Percentiles rank a stretch among this genome's conserved stretches.
phyloP scores from a whole-genome alignment of 2,113 vertebrate genomes.

The Dipodomys stephensi region DNA sequence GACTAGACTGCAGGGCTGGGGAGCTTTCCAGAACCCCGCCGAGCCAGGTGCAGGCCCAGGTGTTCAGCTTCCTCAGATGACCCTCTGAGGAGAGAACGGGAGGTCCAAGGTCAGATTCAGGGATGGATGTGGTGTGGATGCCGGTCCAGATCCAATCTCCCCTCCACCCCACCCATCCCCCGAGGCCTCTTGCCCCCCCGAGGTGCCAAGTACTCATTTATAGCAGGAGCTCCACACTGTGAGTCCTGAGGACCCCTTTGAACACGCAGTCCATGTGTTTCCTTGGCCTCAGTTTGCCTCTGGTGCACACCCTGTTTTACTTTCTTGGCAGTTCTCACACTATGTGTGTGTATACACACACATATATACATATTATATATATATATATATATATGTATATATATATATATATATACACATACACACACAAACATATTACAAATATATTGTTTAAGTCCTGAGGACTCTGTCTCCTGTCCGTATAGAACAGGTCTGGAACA shows the following conservation, averaged over 20 bases:
- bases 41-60: neutral
- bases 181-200: neutral
- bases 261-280: rapidly evolving
- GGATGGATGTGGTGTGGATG: neutral
- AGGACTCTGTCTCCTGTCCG: neutral
- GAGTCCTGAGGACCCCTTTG: rapidly evolving
- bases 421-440: too few species aligned
- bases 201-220: neutral
- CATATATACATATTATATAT: too few species aligned
- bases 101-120: neutral
- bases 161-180: rapidly evolving
- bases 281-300: neutral
- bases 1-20: neutral
- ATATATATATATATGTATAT: too few species aligned
- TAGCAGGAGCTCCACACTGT: neutral
- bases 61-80: neutral
- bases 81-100: neutral
- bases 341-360: too few species aligned
- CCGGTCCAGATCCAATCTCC: neutral
- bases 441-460: neutral
- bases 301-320: neutral
- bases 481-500: neutral
- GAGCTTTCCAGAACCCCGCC: neutral
- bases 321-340: neutral
- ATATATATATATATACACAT: too few species aligned